Conservation (phyloP, 2,888 invertebrate genomes). For the Eupithecia subfuscata region DNA sequence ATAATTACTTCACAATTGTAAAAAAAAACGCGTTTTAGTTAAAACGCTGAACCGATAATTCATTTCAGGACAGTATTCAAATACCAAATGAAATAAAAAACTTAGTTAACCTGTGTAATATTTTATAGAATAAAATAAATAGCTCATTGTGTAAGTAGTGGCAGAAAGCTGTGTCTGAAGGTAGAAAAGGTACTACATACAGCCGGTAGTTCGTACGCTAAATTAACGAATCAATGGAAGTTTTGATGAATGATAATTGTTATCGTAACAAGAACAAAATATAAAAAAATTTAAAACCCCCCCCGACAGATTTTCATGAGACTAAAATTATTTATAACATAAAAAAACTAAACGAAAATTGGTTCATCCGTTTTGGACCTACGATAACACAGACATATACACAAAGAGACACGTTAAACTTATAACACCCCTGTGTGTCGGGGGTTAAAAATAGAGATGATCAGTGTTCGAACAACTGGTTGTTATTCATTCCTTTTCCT, state of each 20-base stretch:
- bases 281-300: too few species aligned
- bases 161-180: background rate
- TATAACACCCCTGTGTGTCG: too few species aligned
- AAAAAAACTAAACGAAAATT: too few species aligned
- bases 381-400: too few species aligned
- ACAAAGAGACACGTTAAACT: too few species aligned
- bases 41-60: constrained; percentile 51
- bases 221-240: background rate
- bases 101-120: constrained; percentile 47
- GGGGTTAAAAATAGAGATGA: background rate
- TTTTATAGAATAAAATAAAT: constrained; percentile 1
- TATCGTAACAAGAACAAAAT: too few species aligned
- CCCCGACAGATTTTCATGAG: too few species aligned
- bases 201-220: background rate
- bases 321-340: too few species aligned
- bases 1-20: background rate
- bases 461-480: background rate
- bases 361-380: too few species aligned
- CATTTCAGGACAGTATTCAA: constrained; percentile 75
- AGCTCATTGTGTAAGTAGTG: background rate
- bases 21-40: constrained; percentile 4
- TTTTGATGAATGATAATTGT: background rate
- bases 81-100: constrained; percentile 76
- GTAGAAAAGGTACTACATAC: background rate
- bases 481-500: background rate